These are phyloP conservation scores for Pissodes strobi DNA, from an alignment of 1,140 invertebrate species.

Conservation along the genomic window DNA sequence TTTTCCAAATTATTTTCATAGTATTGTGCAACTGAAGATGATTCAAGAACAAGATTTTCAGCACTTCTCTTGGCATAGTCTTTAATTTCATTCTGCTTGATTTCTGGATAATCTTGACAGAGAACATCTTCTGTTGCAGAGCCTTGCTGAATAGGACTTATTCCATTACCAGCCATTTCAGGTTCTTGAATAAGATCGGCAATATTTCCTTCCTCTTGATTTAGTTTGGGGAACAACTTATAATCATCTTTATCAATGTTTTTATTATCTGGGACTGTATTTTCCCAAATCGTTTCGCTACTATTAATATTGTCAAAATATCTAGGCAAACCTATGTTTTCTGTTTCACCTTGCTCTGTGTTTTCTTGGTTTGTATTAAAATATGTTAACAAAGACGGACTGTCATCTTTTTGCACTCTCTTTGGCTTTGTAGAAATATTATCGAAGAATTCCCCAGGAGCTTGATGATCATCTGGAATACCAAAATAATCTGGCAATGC, in stretches of 20 bases:
- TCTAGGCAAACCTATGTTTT: slow-evolving; percentile 30
- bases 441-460: slow-evolving; percentile 34
- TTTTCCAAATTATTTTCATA: slow-evolving; percentile 13
- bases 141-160: neutral
- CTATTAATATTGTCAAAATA: slow-evolving; percentile 35
- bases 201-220: neutral
- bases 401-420: neutral
- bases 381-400: slow-evolving; percentile 27
- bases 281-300: slow-evolving; percentile 26
- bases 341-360: neutral
- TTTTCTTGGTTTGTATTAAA: slow-evolving; percentile 23
- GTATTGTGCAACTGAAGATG: neutral
- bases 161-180: neutral
- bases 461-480: neutral
- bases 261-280: slow-evolving; percentile 12
- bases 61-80: slow-evolving; percentile 21
- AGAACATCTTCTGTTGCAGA: slow-evolving; percentile 24
- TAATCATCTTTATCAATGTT: slow-evolving; percentile 24
- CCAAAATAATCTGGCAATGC: slow-evolving; percentile 24
- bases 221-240: slow-evolving; percentile 27
- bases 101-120: slow-evolving; percentile 41
- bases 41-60: neutral
- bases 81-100: slow-evolving; percentile 35
- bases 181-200: slow-evolving; percentile 7
- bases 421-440: slow-evolving; percentile 6